Evolutionary conservation across 2,797 vertebrate genomes (phyloP).

Genomic region (Paramormyrops hopkinsi): DNA sequence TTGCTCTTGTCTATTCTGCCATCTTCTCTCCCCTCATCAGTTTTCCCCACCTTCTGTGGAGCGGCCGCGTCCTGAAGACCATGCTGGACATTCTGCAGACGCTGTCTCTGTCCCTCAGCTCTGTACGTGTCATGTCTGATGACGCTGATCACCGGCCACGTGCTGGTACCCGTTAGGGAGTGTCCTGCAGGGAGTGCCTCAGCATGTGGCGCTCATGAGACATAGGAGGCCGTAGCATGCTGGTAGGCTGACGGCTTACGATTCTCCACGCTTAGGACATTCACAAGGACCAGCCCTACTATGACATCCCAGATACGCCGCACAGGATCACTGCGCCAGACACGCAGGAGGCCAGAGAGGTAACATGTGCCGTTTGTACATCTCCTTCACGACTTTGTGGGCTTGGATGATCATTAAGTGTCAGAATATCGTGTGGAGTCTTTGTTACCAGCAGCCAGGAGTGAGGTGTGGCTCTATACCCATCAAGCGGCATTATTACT

Average conservation of each 20-base stretch:
- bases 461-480: background rate
- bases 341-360: slow-evolving; percentile 91
- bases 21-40: slow-evolving; percentile 43
- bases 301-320: slow-evolving; percentile 89
- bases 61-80: slow-evolving; percentile 90
- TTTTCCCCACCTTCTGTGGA: slow-evolving; percentile 96
- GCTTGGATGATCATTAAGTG: background rate
- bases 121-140: slow-evolving; percentile 57
- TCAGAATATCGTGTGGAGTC: background rate
- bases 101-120: slow-evolving; percentile 82
- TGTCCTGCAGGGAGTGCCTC: background rate
- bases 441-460: background rate
- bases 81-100: slow-evolving; percentile 98
- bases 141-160: background rate
- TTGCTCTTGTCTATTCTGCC: background rate
- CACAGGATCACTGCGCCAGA: slow-evolving; percentile 95
- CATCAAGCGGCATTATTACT: background rate
- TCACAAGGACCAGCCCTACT: slow-evolving; percentile 96
- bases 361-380: slow-evolving; percentile 32
- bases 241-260: background rate
- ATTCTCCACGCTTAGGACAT: slow-evolving; percentile 71
- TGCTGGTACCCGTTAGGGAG: background rate
- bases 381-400: background rate
- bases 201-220: background rate
- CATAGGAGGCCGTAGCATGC: background rate